Conservation (phyloP, 2,888 invertebrate species). For the Arenicola marina region DNA sequence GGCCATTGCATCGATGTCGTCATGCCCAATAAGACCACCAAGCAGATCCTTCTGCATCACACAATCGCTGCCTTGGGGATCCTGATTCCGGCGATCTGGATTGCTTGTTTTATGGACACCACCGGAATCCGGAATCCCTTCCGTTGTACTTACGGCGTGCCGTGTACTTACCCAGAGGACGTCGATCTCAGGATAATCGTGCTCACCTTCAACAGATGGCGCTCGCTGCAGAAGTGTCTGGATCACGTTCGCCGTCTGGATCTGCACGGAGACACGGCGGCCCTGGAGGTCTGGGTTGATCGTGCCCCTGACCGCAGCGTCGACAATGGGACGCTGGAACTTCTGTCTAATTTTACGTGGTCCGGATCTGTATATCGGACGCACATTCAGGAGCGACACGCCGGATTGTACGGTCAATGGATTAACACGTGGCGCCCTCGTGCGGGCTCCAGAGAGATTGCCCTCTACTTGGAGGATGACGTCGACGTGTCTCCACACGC, state of each 20-base stretch:
- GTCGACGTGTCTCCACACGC: conserved; percentile 18
- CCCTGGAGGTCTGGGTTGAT: conserved; percentile 30
- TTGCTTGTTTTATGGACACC: too few species aligned
- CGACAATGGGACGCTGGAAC: conserved; percentile 11
- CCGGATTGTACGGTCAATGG: conserved; percentile 29
- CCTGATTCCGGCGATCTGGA: too few species aligned
- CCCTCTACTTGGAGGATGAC: conserved; percentile 26
- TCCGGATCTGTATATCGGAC: conserved; percentile 8
- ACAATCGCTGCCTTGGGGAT: too few species aligned
- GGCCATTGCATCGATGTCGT: too few species aligned
- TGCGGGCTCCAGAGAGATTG: conserved; percentile 11
- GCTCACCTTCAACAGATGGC: conserved; percentile 18
- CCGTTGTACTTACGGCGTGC: too few species aligned
- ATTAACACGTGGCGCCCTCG: conserved; percentile 22
- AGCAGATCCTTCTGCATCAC: too few species aligned
- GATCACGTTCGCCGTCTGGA: conserved; percentile 5
- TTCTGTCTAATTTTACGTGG: conserved; percentile 16
- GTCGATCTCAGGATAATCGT: conserved; percentile 26
- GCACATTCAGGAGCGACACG: conserved; percentile 23
- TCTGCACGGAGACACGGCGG: conserved; percentile 11
- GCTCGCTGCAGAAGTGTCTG: conserved; percentile 18
- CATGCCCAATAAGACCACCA: too few species aligned
- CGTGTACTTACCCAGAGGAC: conserved; percentile 16
- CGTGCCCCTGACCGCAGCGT: conserved; percentile 6
- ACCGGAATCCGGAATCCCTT: too few species aligned